Percentiles rank a stretch among this genome's conserved stretches.
These are phyloP conservation scores for Arothron firmamentum DNA, from an alignment of 2,113 vertebrate genomes.

Conservation along the genomic window DNA sequence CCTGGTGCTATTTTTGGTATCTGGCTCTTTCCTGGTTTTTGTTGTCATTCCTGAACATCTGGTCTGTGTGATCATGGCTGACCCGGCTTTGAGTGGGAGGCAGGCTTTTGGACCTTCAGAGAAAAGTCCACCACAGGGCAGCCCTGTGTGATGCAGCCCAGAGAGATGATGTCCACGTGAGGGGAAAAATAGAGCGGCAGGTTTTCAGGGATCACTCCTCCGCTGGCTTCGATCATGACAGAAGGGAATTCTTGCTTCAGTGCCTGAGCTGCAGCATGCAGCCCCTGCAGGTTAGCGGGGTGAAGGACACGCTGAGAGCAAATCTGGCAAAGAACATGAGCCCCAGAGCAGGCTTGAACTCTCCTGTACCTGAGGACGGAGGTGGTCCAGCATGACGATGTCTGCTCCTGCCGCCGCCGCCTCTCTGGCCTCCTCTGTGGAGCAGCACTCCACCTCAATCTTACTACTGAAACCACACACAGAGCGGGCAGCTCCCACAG, in stretches of 20 bases:
- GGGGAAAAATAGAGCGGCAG: constrained; percentile 72
- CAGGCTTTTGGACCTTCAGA: constrained; percentile 71
- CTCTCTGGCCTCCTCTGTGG: constrained; percentile 66
- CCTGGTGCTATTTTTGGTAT: too few species aligned
- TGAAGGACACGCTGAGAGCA: background rate
- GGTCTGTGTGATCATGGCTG: background rate
- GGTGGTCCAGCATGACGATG: constrained; percentile 83
- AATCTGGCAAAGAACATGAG: background rate
- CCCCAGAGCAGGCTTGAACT: background rate
- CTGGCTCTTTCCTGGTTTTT: too few species aligned
- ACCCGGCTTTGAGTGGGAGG: background rate
- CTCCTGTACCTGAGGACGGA: constrained; percentile 71
- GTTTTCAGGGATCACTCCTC: constrained; percentile 73
- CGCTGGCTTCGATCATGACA: constrained; percentile 78
- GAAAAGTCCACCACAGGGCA: constrained; percentile 81
- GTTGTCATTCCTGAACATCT: background rate
- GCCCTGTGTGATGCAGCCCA: constrained; percentile 83
- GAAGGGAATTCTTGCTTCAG: constrained; percentile 73
- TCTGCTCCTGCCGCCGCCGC: constrained; percentile 75
- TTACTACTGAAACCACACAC: constrained; percentile 75
- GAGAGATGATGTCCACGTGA: constrained; percentile 76
- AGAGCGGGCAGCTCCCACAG: constrained; percentile 56
- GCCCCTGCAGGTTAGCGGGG: constrained; percentile 59
- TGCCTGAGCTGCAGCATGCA: constrained; percentile 63
- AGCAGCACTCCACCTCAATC: constrained; percentile 82